These are phyloP conservation scores for Trachelipus rathkii DNA, from an alignment of 1,140 invertebrate species.

Conservation along the genomic window DNA sequence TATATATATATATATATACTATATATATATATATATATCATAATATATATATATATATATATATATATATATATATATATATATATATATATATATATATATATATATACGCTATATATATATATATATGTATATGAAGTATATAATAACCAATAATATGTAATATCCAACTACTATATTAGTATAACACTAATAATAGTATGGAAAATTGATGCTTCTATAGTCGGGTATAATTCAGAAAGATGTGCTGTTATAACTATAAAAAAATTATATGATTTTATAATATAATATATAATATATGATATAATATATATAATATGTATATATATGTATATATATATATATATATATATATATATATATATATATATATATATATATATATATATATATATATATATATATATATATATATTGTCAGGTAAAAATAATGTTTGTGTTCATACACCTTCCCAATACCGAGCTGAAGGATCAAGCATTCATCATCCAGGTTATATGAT, in stretches of 20 bases:
- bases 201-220: background rate
- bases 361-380: background rate
- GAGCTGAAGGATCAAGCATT: slow-evolving; percentile 71
- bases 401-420: too few species aligned
- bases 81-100: too few species aligned
- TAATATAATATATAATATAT: background rate
- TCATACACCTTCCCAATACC: slow-evolving; percentile 75
- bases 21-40: too few species aligned
- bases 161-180: too few species aligned
- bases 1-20: too few species aligned
- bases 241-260: background rate
- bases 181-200: too few species aligned
- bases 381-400: background rate
- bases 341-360: background rate
- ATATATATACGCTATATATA: too few species aligned
- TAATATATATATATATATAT: too few species aligned
- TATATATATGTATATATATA: background rate
- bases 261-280: background rate
- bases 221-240: background rate
- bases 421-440: slow-evolving; percentile 89
- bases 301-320: too few species aligned
- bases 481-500: slow-evolving; percentile 90
- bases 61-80: too few species aligned
- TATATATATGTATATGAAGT: too few species aligned
- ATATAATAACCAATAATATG: too few species aligned